Evolutionary conservation across 92 coral and sea anemone species (phyloP).

Genomic region (Siderastrea siderea): DNA sequence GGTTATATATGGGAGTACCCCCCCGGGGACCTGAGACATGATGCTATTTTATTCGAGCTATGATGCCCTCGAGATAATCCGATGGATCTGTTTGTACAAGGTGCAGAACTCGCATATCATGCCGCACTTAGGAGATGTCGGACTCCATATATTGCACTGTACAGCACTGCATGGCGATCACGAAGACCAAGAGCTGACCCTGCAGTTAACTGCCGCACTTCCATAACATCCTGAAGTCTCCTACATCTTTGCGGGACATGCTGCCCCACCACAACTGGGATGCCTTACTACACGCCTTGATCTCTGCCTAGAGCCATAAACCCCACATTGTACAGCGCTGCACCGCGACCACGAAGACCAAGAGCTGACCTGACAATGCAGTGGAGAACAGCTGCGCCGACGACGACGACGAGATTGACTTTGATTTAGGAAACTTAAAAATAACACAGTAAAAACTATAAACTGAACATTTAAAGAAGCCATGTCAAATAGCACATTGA

Average conservation of each 20-base stretch:
- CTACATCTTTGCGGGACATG: neutral
- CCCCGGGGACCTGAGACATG: too few relatives aligned
- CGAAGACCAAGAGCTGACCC: neutral
- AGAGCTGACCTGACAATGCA: neutral
- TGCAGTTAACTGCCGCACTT: neutral
- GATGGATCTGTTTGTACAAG: too few relatives aligned
- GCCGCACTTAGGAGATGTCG: too few relatives aligned
- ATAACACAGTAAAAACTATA: neutral
- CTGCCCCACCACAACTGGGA: slow-evolving; percentile 14
- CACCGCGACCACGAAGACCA: slow-evolving; percentile 36
- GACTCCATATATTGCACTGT: too few relatives aligned
- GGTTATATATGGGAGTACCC: too few relatives aligned
- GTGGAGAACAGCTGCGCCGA: slow-evolving; percentile 11
- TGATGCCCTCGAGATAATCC: too few relatives aligned
- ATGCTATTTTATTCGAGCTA: too few relatives aligned
- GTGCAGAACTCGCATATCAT: neutral
- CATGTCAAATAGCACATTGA: neutral
- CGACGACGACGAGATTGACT: slow-evolving; percentile 3
- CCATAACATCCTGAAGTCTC: neutral
- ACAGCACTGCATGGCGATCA: slow-evolving; percentile 6
- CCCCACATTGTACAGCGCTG: slow-evolving; percentile 10
- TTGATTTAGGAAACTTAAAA: neutral
- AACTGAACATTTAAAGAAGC: neutral
- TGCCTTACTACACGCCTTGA: neutral
- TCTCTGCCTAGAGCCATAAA: neutral